Conservation (phyloP, 1,140 invertebrate genomes). For the Drosophila ambigua region DNA sequence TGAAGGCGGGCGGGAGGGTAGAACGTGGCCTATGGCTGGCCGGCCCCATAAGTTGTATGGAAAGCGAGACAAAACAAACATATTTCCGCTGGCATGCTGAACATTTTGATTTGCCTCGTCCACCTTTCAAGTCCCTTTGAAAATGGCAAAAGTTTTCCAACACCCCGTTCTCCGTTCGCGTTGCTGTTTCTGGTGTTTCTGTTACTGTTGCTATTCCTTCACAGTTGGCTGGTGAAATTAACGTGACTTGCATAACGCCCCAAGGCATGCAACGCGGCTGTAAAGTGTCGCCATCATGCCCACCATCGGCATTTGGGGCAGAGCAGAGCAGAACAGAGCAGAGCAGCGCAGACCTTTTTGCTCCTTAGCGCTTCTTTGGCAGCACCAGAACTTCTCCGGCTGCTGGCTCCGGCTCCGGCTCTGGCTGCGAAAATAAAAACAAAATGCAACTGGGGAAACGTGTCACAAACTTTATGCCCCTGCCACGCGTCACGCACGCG, state of each 20-base stretch:
- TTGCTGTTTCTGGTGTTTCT: conserved; percentile 17
- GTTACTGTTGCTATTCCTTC: conserved; percentile 57
- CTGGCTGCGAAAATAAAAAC: conserved; percentile 45
- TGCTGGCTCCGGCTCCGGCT: background rate
- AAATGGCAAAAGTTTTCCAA: conserved; percentile 61
- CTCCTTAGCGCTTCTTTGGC: conserved; percentile 37
- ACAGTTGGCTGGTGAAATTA: conserved; percentile 74
- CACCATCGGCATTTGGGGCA: conserved; percentile 28
- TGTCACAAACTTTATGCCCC: conserved; percentile 78
- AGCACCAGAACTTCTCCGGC: conserved; percentile 19
- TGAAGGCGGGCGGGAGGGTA: background rate
- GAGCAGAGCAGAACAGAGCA: background rate
- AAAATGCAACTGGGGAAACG: conserved; percentile 79
- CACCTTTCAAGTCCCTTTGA: conserved; percentile 66
- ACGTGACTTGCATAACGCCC: conserved; percentile 78
- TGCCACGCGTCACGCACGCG: conserved; percentile 80
- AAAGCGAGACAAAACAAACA: conserved; percentile 20
- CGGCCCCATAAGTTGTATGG: conserved; percentile 33
- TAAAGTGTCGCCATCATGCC: conserved; percentile 72
- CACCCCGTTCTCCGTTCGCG: conserved; percentile 1
- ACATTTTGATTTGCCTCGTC: conserved; percentile 61
- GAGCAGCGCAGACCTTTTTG: conserved; percentile 46
- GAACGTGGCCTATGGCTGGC: background rate
- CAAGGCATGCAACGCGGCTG: conserved; percentile 74
- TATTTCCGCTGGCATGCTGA: conserved; percentile 20